phyloP scores from a whole-genome alignment of 1,140 invertebrate species.

The Aporrectodea caliginosa region DNA sequence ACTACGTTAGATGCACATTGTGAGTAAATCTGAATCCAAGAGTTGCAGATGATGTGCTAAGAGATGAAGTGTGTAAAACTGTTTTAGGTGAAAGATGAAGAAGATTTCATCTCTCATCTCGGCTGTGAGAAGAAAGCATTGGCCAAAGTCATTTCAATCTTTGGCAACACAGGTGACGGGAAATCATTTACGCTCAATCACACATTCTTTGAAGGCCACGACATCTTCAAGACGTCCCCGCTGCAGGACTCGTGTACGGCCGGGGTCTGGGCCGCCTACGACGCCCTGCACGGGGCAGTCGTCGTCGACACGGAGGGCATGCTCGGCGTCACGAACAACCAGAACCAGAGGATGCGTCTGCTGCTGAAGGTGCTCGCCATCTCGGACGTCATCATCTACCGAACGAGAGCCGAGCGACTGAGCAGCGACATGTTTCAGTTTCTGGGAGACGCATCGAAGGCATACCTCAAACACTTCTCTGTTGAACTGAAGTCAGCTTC shows the following conservation, averaged over 20 bases:
- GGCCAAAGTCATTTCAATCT: constrained; percentile 82
- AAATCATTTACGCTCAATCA: constrained; percentile 80
- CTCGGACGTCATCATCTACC: constrained; percentile 77
- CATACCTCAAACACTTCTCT: constrained; percentile 72
- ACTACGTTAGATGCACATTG: no score
- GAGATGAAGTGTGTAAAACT: no score
- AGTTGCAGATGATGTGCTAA: no score
- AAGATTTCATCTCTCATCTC: constrained; percentile 52
- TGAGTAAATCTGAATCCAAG: no score
- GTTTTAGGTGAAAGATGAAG: constrained; percentile 47
- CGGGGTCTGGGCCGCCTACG: constrained; percentile 76
- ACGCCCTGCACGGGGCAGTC: constrained; percentile 64
- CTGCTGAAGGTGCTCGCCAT: constrained; percentile 74
- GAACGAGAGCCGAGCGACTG: constrained; percentile 71
- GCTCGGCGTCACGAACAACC: constrained; percentile 64
- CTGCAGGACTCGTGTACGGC: constrained; percentile 72
- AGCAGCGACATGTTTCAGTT: constrained; percentile 77
- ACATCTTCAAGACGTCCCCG: constrained; percentile 71
- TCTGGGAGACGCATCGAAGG: constrained; percentile 71
- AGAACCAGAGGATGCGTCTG: constrained; percentile 69
- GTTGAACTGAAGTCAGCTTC: constrained; percentile 62
- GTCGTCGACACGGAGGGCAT: constrained; percentile 78
- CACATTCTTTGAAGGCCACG: constrained; percentile 70
- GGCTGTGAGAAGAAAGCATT: constrained; percentile 43
- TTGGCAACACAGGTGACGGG: constrained; percentile 81